Percentiles rank a stretch among this genome's conserved stretches.
Evolutionary conservation across 1,140 invertebrate genomes (phyloP).

Genomic region (Tigriopus japonicus): DNA sequence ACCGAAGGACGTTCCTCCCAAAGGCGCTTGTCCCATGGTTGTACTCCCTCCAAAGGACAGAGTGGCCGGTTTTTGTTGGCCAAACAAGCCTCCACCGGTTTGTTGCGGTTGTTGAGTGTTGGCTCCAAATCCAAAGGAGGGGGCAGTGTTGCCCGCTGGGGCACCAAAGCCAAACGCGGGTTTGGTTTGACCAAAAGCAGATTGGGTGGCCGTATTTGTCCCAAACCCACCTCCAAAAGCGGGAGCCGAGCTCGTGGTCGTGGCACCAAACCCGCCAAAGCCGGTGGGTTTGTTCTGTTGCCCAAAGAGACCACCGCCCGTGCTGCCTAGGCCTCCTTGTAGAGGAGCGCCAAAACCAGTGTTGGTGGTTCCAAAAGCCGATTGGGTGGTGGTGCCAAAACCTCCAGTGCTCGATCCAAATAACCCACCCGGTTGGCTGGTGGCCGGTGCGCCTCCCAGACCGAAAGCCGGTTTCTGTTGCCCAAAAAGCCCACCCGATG

Average conservation of each 20-base stretch:
- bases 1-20: conserved; percentile 18
- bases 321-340: conserved; percentile 19
- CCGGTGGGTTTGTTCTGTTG: conserved; percentile 19
- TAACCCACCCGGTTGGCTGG: neutral
- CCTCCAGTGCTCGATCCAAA: conserved; percentile 14
- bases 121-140: conserved; percentile 23
- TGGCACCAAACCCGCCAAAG: conserved; percentile 26
- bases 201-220: conserved; percentile 15
- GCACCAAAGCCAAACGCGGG: conserved; percentile 26
- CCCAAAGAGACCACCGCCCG: conserved; percentile 14
- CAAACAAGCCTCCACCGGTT: conserved; percentile 35
- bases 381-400: conserved; percentile 13
- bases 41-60: conserved; percentile 20
- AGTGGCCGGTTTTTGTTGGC: conserved; percentile 24
- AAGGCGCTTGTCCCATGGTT: conserved; percentile 17
- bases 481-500: conserved; percentile 15
- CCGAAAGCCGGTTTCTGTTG: conserved; percentile 5
- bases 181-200: conserved; percentile 20
- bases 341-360: conserved; percentile 16
- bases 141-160: conserved; percentile 25
- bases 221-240: conserved; percentile 16
- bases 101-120: conserved; percentile 22
- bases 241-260: conserved; percentile 24
- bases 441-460: conserved; percentile 12
- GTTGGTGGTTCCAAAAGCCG: conserved; percentile 19